Conservation (phyloP, 2,888 invertebrate genomes). For the Cataglyphis livida region DNA sequence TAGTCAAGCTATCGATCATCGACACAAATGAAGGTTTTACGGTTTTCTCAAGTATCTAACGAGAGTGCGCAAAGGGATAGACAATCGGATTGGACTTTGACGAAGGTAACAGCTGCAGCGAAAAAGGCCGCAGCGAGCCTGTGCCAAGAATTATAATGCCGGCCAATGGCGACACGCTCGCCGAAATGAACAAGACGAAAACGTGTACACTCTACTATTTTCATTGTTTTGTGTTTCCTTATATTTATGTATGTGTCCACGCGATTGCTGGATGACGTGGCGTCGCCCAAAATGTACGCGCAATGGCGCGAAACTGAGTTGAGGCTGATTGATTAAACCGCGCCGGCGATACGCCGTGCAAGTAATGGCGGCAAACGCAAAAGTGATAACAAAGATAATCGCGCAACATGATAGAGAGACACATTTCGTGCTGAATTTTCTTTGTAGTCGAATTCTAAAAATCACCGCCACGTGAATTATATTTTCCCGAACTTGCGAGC, state of each 20-base stretch:
- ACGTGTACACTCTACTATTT: constrained; percentile 19
- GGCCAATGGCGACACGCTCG: constrained; percentile 13
- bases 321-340: constrained; percentile 48
- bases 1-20: constrained; percentile 4
- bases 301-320: constrained; percentile 14
- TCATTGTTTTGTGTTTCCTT: constrained; percentile 62
- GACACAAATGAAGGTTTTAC: background rate
- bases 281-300: constrained; percentile 28
- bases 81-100: constrained; percentile 53
- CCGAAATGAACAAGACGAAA: constrained; percentile 7
- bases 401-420: background rate
- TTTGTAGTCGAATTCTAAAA: background rate
- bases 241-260: background rate
- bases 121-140: constrained; percentile 28
- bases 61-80: background rate
- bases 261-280: background rate
- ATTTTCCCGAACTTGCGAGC: background rate
- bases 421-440: background rate
- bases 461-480: background rate
- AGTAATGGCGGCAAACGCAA: background rate
- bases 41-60: background rate
- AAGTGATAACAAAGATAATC: background rate
- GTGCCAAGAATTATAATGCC: constrained; percentile 61
- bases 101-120: constrained; percentile 58
- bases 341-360: background rate